Evolutionary conservation across 2,797 vertebrate species (phyloP), one percentile per base, ranked within the genome.

Genomic region (Rousettus madagascariensis): DNA sequence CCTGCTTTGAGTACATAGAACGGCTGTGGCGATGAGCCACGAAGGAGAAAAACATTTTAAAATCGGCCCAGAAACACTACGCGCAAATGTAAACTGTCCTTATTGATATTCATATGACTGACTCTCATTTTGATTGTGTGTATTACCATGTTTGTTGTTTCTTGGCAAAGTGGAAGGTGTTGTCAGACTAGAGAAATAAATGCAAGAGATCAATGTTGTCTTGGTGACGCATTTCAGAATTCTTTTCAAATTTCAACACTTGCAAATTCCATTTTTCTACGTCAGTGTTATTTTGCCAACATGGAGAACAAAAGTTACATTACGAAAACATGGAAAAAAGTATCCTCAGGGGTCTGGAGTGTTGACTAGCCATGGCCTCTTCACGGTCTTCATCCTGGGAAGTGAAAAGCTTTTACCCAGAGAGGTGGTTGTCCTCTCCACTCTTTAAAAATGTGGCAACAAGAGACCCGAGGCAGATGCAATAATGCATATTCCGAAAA

Each of bases 401-500:
- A 88, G 3, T 8, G 46, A 91, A 96, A 96, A 90, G 43, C 51
- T 75, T 93, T 96, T 49, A 3, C 28, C 36, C 49, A 53, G 41
- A 85, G 24, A 28, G 7, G 28, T 6, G 63, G 43, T 17, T 24
- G 63, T 33, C 57, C 94, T 43, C 17, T 65, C 91, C 85, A 17
- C 86, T 72, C 59, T 68, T 94, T 51, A 49, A 57, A 87, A 96
- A n/a, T 94, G 66, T 6, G 43, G 12, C 0, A 12, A 86, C 10
- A 17, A 33, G 96, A 96, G 74, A 95, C 33, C 1, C 3, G 12
- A 7, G 1, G 3, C 82, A 69, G 91, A 38, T 20, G 85, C 79
- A 84, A 97, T 92, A 90, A 71, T 2, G 84, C 92, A 74, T 22
- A 38, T 85, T 97, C 71, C 51, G 90, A 51, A 78, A 92, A 93